phyloP scores from a whole-genome alignment of 2,797 vertebrate species.

The Myiotriccus ornatus region DNA sequence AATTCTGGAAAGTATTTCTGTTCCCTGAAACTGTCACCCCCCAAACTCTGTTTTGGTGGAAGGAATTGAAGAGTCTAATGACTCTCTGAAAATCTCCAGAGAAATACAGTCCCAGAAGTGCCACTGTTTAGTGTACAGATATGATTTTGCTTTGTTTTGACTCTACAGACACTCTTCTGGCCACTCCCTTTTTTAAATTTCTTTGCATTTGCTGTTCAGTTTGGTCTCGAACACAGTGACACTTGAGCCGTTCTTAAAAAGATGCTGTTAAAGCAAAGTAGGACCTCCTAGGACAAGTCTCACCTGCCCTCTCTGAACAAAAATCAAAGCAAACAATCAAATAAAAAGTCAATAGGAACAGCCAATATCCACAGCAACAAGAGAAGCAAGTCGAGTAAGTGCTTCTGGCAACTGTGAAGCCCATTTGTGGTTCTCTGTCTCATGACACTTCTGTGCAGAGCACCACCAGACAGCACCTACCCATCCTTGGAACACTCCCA shows the following conservation, averaged over 20 bases:
- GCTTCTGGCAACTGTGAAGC: neutral
- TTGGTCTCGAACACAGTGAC: neutral
- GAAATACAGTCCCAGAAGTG: too few relatives aligned
- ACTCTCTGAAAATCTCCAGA: neutral
- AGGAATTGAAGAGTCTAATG: neutral
- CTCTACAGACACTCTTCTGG: neutral
- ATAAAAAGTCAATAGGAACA: neutral
- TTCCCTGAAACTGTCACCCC: neutral
- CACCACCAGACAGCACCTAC: neutral
- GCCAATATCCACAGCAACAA: neutral
- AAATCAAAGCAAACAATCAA: neutral
- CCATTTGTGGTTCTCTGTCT: neutral
- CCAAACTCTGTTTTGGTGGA: neutral
- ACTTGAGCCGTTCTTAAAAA: neutral
- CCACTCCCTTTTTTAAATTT: neutral
- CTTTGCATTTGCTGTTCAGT: neutral
- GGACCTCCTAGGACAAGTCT: neutral
- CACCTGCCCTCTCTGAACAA: neutral
- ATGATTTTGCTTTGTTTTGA: neutral
- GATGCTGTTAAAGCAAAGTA: neutral
- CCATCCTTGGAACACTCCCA: neutral
- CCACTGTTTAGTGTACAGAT: neutral
- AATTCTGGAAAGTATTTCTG: neutral
- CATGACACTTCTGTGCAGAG: neutral
- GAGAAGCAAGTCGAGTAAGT: neutral